A percentile compares a stretch with the other conserved stretches of the same genome.
These are phyloP conservation scores for Polypterus senegalus DNA, from an alignment of 2,113 vertebrate species.

Conservation along the genomic window DNA sequence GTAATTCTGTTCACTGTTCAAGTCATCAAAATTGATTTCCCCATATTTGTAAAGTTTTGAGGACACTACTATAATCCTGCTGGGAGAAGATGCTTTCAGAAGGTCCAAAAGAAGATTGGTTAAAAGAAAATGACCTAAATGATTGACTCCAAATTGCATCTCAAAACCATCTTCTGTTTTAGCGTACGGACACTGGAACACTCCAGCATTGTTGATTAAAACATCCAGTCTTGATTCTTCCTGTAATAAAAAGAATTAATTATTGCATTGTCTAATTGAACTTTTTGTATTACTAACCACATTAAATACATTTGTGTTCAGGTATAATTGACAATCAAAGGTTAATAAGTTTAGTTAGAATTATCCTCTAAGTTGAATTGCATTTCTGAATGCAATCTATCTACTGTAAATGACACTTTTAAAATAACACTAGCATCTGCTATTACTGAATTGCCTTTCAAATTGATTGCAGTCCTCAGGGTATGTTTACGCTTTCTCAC, in stretches of 20 bases:
- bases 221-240: conserved; percentile 79
- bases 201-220: conserved; percentile 82
- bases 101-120: conserved; percentile 80
- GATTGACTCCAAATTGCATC: conserved; percentile 90
- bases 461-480: no score
- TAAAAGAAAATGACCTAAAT: conserved; percentile 87
- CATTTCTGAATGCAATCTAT: no score
- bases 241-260: conserved; percentile 38
- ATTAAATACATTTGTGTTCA: no score
- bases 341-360: no score
- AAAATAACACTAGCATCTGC: no score
- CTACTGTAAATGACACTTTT: no score
- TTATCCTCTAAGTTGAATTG: no score
- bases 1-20: conserved; percentile 77
- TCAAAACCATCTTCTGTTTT: conserved; percentile 90
- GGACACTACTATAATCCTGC: conserved; percentile 80
- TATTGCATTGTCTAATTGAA: background rate
- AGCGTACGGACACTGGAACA: conserved; percentile 84
- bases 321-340: no score
- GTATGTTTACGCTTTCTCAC: no score
- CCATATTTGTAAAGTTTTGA: conserved; percentile 93
- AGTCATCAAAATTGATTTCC: conserved; percentile 83
- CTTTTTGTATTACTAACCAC: no score
- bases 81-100: conserved; percentile 75
- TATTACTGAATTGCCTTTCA: no score